Conservation (phyloP, 2,113 vertebrate genomes). For the Scatophagus argus region DNA sequence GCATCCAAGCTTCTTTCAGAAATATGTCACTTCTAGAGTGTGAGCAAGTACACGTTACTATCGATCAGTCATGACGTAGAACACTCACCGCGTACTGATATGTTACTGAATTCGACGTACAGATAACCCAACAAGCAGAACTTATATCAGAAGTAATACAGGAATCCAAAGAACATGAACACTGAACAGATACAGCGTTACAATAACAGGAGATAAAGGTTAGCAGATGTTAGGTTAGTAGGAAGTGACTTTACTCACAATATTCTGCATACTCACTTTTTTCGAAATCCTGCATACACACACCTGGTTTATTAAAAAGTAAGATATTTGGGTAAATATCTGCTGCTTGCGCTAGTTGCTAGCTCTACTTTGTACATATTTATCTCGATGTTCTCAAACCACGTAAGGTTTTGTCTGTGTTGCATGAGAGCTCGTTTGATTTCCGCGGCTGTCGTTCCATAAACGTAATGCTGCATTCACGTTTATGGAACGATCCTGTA, state of each 20-base stretch:
- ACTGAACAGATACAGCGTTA: neutral
- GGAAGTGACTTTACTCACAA: neutral
- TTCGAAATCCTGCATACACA: neutral
- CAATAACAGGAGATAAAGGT: neutral
- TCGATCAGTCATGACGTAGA: neutral
- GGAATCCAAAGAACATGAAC: neutral
- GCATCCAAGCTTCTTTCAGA: neutral
- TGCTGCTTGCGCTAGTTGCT: neutral
- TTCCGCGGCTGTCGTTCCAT: constrained; percentile 53
- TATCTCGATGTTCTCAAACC: neutral
- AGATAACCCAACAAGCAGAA: neutral
- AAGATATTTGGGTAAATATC: too few relatives aligned
- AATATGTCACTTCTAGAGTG: neutral
- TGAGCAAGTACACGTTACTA: neutral
- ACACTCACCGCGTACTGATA: neutral
- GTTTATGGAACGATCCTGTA: fast-evolving
- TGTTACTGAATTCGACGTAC: neutral
- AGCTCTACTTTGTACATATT: neutral
- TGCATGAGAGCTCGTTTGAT: constrained; percentile 26
- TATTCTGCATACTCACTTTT: neutral
- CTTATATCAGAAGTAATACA: too few relatives aligned
- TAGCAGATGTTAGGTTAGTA: neutral
- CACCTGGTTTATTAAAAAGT: neutral
- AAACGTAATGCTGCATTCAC: constrained; percentile 3
- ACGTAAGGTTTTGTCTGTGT: neutral